Base-by-base conservation (phyloP, 2,113 vertebrate genomes). In the Myxocyprinus asiaticus region DNA sequence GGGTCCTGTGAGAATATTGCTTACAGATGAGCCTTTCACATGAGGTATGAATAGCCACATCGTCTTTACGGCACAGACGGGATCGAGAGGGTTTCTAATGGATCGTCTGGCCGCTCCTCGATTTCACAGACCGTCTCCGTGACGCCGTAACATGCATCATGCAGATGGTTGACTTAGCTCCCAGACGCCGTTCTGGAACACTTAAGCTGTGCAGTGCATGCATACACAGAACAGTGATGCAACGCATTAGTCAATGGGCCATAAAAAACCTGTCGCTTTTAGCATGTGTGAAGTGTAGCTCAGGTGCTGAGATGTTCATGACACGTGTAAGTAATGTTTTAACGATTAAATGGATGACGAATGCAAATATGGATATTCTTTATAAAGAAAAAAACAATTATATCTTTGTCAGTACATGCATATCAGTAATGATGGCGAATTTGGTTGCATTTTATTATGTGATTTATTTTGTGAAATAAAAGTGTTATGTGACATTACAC, bases 21-120 rank as follows among this genome's bases (percentile, higher is more conserved):
- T 76, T 65, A 66, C 74, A 76, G 61, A 76, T 76, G 74, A 42
- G 48, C 61, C 62, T 51, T 65, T 76, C 61, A 44, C 74, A 55
- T 22, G n/a, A 74, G 50, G 73, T 65, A 76, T 65, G 73, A 76
- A 76, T 64, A 76, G 47, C 62, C 62, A 33, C 45, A 53, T 22
- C 50, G 33, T 63, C 17, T 63, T 45, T 1, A 47, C 14, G 7
- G 48, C 33, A 4, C 73, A 64, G 48, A 65, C 48, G 64, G 7
- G 17, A 44, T 47, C 3, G 22, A 7, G 47, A 53, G 12, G 48
- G 61, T 76, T 65, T 76, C 50, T 76, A 76, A 76, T 55, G 62
- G 74, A 65, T 65, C 50, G 48, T 65, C 62, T 33, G 59, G 33
- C 74, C 74, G 3, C 1, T 76, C 47, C 62, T 53, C 47, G 1